Conservation (phyloP, 2,888 invertebrate species). For the Buathra laborator region DNA sequence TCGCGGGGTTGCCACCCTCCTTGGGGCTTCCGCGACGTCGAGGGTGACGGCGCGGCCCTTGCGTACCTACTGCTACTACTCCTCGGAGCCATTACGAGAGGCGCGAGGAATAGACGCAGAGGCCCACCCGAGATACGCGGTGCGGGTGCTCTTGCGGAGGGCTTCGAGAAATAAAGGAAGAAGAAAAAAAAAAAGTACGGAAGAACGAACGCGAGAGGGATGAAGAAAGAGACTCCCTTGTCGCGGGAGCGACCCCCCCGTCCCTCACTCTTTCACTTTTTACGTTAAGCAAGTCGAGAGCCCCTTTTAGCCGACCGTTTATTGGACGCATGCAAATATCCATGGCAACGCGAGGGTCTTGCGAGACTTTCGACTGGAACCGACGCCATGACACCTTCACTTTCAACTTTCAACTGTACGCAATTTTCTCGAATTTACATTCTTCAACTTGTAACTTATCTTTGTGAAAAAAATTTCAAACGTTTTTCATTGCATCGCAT, state of each 20-base stretch:
- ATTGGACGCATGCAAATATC: slow-evolving; percentile 86
- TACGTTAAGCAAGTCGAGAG: slow-evolving; percentile 83
- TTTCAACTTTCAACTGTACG: not conserved
- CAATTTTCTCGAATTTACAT: not conserved
- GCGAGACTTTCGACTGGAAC: slow-evolving; percentile 39
- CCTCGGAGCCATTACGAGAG: slow-evolving; percentile 79
- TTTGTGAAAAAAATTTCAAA: too few relatives aligned
- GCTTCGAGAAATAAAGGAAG: slow-evolving; percentile 52
- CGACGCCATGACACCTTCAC: slow-evolving; percentile 53
- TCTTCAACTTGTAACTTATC: not conserved
- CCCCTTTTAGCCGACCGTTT: slow-evolving; percentile 84
- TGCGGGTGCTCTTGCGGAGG: slow-evolving; percentile 51
- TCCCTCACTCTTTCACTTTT: slow-evolving; percentile 83
- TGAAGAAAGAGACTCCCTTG: slow-evolving; percentile 39
- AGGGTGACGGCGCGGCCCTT: slow-evolving; percentile 64
- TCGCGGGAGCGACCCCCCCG: slow-evolving; percentile 77
- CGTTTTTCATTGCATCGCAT: too few relatives aligned
- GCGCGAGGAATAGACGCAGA: slow-evolving; percentile 72
- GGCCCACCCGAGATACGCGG: slow-evolving; percentile 54
- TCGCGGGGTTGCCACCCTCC: slow-evolving; percentile 57
- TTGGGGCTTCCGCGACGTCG: slow-evolving; percentile 50
- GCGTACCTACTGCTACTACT: slow-evolving; percentile 65
- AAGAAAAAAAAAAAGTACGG: slow-evolving; percentile 50
- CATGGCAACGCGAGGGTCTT: slow-evolving; percentile 81
- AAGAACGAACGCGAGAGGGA: slow-evolving; percentile 17